Conservation (phyloP, 2,113 vertebrate genomes). For the Dasypus novemcinctus region DNA sequence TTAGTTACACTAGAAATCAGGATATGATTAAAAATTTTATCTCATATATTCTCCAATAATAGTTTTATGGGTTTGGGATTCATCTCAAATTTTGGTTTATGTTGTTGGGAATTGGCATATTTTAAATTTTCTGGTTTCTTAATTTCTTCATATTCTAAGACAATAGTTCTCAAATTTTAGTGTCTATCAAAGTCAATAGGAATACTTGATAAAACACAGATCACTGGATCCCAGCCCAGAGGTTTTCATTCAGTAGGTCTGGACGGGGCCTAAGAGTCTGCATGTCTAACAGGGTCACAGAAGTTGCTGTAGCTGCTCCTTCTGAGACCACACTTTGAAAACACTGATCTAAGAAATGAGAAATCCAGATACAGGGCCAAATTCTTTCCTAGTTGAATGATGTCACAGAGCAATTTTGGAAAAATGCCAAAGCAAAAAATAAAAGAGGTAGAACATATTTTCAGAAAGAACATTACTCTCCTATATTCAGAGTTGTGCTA, state of each 20-base stretch:
- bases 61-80: neutral
- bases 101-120: neutral
- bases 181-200: neutral
- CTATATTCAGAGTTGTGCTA: neutral
- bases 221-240: neutral
- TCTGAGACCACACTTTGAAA: neutral
- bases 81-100: neutral
- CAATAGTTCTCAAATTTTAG: neutral
- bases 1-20: neutral
- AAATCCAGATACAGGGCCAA: neutral
- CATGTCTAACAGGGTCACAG: neutral
- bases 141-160: neutral
- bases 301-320: neutral
- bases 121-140: neutral
- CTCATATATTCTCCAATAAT: neutral
- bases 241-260: neutral
- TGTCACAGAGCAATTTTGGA: neutral
- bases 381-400: neutral
- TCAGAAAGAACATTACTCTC: neutral
- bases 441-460: neutral
- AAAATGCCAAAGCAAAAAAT: constrained; percentile 16
- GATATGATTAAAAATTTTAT: neutral
- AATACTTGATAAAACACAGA: neutral
- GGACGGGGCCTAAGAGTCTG: neutral
- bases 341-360: constrained; percentile 42